Percentiles rank a stretch among this genome's conserved stretches.
These are phyloP conservation scores for Chlamydotis undulata DNA, from an alignment of 2,113 vertebrate species.

Conservation along the genomic window DNA sequence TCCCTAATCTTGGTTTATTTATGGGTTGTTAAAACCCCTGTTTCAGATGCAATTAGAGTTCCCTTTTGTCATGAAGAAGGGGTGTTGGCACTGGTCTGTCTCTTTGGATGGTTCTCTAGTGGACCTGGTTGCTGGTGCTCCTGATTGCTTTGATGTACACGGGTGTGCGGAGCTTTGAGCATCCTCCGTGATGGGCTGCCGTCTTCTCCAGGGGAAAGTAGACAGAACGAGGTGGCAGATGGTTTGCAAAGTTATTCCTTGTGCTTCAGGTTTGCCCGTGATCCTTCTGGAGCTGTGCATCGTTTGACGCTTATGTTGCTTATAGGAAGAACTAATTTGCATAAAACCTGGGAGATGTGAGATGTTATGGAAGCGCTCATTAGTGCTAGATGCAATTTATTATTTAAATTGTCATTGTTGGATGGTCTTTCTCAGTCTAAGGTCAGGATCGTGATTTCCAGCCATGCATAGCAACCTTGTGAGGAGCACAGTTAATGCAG, in stretches of 20 bases:
- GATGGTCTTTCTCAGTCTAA: background rate
- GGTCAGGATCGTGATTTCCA: background rate
- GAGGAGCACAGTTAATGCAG: background rate
- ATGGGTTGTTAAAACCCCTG: background rate
- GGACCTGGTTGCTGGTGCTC: background rate
- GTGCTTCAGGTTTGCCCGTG: background rate
- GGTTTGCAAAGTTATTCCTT: background rate
- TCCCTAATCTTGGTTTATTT: background rate
- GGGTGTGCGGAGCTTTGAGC: background rate
- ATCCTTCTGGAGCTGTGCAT: background rate
- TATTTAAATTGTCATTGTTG: background rate
- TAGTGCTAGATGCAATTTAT: background rate
- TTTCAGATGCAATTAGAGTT: background rate
- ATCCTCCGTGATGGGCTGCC: background rate
- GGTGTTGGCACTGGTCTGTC: background rate
- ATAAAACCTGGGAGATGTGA: background rate
- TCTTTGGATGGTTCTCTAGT: background rate
- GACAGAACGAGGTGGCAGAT: background rate
- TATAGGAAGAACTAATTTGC: background rate
- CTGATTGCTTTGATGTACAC: background rate
- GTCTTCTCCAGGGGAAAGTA: background rate
- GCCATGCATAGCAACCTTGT: fast-evolving
- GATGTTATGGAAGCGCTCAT: background rate
- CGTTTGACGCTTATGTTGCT: fast-evolving
- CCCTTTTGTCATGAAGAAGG: background rate